A percentile compares a stretch with the other conserved stretches of the same genome.
phyloP scores from a whole-genome alignment of 2,797 vertebrate species.

The Lacerta agilis region DNA sequence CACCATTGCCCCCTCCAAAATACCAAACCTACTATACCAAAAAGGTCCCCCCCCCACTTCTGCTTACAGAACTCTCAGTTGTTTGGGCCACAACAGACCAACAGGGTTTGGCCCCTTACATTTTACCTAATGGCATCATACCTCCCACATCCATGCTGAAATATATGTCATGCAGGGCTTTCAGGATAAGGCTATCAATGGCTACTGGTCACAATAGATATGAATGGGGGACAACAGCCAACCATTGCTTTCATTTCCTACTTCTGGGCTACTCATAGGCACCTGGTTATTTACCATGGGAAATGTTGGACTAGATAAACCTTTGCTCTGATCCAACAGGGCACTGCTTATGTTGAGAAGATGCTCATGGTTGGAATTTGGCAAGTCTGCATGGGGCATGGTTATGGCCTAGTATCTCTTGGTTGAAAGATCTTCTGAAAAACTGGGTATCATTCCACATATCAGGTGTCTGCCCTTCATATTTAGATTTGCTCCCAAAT shows the following conservation, averaged over 20 bases:
- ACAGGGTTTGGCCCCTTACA: not conserved
- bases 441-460: not conserved
- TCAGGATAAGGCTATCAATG: not conserved
- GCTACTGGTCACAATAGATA: not conserved
- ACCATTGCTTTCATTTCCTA: not conserved
- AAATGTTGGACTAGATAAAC: not conserved
- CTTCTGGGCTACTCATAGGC: not conserved
- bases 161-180: not conserved
- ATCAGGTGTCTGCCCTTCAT: not conserved
- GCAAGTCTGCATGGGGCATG: not conserved
- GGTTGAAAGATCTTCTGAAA: not conserved
- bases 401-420: not conserved
- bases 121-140: not conserved
- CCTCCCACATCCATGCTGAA: not conserved
- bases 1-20: not conserved
- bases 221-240: not conserved
- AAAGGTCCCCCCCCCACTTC: no score
- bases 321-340: not conserved
- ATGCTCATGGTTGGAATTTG: not conserved
- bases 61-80: not conserved
- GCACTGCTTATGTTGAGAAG: not conserved
- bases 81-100: not conserved
- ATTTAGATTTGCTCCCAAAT: not conserved
- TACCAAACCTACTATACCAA: no score
- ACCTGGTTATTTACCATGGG: not conserved